These are phyloP conservation scores for Alsophila aescularia DNA, from an alignment of 2,888 invertebrate species.

Conservation along the genomic window DNA sequence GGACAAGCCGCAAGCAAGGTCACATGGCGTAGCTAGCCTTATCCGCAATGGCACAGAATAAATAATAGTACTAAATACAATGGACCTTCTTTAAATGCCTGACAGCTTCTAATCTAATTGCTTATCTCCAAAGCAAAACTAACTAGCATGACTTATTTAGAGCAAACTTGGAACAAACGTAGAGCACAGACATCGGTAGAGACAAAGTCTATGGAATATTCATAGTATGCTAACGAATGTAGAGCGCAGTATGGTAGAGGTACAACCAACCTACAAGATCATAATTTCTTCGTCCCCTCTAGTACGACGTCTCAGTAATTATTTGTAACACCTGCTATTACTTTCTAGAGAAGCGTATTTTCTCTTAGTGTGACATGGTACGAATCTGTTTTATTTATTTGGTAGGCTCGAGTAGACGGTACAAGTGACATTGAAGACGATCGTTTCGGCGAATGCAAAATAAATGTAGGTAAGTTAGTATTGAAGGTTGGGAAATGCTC, in stretches of 20 bases:
- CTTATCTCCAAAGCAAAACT: not conserved
- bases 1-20: no score
- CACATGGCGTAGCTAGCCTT: no score
- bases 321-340: no score
- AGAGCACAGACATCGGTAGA: slow-evolving; percentile 4
- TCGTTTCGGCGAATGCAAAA: slow-evolving; percentile 4
- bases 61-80: no score
- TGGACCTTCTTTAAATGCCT: not conserved
- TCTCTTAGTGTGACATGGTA: not conserved
- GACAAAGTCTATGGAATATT: slow-evolving; percentile 48
- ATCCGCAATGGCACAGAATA: no score
- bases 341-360: not conserved
- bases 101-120: not conserved
- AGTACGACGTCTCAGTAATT: not conserved
- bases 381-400: not conserved
- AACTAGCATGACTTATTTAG: slow-evolving; percentile 5
- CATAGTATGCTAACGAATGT: slow-evolving; percentile 48
- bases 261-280: not conserved
- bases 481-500: not conserved
- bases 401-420: not conserved
- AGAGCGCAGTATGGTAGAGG: slow-evolving; percentile 21
- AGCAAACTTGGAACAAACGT: slow-evolving; percentile 7
- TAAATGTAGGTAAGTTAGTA: not conserved
- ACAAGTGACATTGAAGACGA: not conserved
- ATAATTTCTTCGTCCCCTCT: not conserved